These are phyloP conservation scores for Tenebrio molitor DNA, from an alignment of 1,140 invertebrate genomes.

Conservation along the genomic window DNA sequence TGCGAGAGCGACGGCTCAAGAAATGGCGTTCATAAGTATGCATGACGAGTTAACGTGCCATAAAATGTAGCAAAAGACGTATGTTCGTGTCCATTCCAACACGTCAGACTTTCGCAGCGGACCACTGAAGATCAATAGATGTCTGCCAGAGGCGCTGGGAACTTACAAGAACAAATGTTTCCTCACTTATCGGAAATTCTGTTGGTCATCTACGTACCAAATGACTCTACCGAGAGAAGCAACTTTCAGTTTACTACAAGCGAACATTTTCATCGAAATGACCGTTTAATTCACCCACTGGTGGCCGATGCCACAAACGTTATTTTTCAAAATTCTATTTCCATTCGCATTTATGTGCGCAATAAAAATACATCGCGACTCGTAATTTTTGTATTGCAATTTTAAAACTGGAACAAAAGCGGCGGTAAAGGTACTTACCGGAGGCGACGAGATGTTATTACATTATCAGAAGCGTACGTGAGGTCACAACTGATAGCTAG, in stretches of 20 bases:
- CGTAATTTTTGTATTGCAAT: slow-evolving; percentile 20
- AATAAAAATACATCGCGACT: slow-evolving; percentile 18
- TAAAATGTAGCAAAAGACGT: slow-evolving; percentile 48
- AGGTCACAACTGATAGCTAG: slow-evolving; percentile 41
- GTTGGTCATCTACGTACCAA: slow-evolving; percentile 41
- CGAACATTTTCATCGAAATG: slow-evolving; percentile 28
- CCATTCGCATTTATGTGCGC: not conserved
- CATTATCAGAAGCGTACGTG: slow-evolving; percentile 41
- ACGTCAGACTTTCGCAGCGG: slow-evolving; percentile 47
- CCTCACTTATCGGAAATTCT: slow-evolving; percentile 46
- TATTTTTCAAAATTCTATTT: slow-evolving; percentile 7
- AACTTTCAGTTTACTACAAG: slow-evolving; percentile 18
- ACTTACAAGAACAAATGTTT: slow-evolving; percentile 51
- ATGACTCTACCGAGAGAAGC: slow-evolving; percentile 44
- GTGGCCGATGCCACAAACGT: not conserved
- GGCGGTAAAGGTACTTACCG: slow-evolving; percentile 22
- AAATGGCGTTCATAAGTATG: slow-evolving; percentile 44
- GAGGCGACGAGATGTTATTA: slow-evolving; percentile 34
- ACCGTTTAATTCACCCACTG: slow-evolving; percentile 26
- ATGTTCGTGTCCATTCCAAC: slow-evolving; percentile 47
- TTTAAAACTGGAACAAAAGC: slow-evolving; percentile 28
- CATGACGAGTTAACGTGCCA: slow-evolving; percentile 49
- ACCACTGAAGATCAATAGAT: slow-evolving; percentile 48
- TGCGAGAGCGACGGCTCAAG: slow-evolving; percentile 18
- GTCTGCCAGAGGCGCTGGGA: slow-evolving; percentile 37